Evolutionary conservation across 1,140 invertebrate species (phyloP).

Genomic region (Calephelis nemesis): DNA sequence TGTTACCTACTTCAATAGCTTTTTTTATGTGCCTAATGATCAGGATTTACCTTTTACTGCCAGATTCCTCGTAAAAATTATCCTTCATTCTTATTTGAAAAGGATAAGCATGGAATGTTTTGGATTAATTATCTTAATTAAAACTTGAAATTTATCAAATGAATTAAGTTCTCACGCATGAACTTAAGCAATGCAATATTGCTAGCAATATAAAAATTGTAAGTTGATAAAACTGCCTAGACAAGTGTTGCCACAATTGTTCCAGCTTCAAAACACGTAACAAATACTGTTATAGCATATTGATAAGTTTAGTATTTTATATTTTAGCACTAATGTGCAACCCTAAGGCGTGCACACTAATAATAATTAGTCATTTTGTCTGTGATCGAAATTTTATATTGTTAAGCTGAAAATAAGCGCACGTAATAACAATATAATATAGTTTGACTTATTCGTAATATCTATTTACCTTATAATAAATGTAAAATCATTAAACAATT

Average conservation of each 20-base stretch:
- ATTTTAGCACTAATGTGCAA: constrained; percentile 66
- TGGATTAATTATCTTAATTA: too few species aligned
- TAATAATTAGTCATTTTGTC: constrained; percentile 74
- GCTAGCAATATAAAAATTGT: background rate
- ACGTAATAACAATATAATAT: constrained; percentile 38
- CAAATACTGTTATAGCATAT: constrained; percentile 62
- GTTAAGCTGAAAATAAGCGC: constrained; percentile 69
- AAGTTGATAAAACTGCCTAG: background rate
- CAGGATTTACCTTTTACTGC: too few species aligned
- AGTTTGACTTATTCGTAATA: constrained; percentile 17
- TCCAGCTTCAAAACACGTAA: constrained; percentile 44
- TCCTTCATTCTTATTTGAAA: too few species aligned
- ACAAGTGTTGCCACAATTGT: background rate
- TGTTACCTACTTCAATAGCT: too few species aligned
- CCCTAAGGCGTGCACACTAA: constrained; percentile 60
- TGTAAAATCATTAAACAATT: background rate
- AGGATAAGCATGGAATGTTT: too few species aligned
- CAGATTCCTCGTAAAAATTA: too few species aligned
- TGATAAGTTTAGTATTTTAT: constrained; percentile 73
- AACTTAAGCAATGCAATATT: too few species aligned
- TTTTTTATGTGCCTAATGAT: too few species aligned
- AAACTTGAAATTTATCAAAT: too few species aligned
- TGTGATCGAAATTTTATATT: constrained; percentile 78
- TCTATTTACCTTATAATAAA: constrained; percentile 9
- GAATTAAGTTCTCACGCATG: too few species aligned